Evolutionary conservation across 2,113 vertebrate species (phyloP), one percentile per base, ranked within the genome.

Genomic region (Gasterosteus nipponicus): DNA sequence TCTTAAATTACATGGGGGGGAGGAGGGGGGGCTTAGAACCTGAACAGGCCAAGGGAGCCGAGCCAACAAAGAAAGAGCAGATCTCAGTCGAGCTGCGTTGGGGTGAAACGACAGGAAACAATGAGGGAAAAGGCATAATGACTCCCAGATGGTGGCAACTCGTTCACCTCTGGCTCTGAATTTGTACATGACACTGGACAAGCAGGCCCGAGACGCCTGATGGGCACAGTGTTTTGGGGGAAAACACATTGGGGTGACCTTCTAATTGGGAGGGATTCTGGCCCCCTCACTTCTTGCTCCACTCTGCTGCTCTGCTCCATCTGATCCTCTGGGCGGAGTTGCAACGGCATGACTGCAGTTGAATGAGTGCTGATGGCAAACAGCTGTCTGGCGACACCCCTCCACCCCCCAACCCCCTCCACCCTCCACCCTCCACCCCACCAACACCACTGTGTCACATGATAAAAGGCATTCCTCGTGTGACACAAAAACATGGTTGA

Each of bases 201-300:
- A 61, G 82, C 14, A 5, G 63, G 80, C 46, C 82, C 5, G 67
- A 51, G 71, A 73, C 1, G 70, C 72, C 84, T 62, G 86, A 92
- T 81, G 88, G 89, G 73, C 75, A 18, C 10, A 3, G 33, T 71
- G 80, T 83, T 5, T 38, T 38, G 78, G 74, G 85, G 82, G 83
- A 73, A 80, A 90, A 93, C 91, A 92, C 93, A 93, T 93, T 91
- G 85, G 88, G 87, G 88, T 85, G 88, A 93, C 92, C 91, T 83
- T 81, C 73, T 92, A 92, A 91, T 91, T 92, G 89, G 22, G 89
- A 85, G 56, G 77, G 78, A 79, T 88, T 92, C 65, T 64, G 73
- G 83, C 79, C 85, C 65, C 59, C 16, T 59, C 77, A 62, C 85
- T 82, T 83, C 83, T 87, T 69, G 80, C 75, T 77, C 49, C 47